Conservation (phyloP, 2,797 vertebrate species). For the Gastrophryne carolinensis region DNA sequence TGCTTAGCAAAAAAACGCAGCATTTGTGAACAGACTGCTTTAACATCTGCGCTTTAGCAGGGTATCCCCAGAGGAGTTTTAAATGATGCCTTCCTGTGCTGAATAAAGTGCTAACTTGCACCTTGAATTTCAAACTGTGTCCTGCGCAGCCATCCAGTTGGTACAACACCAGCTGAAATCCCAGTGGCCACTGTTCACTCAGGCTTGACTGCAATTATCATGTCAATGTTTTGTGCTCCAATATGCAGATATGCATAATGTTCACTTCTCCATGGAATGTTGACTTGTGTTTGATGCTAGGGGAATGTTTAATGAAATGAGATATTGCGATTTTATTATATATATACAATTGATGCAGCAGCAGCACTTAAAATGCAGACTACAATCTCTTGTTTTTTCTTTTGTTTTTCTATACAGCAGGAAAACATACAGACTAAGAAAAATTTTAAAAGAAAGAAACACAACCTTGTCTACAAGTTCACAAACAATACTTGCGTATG, state of each 20-base stretch:
- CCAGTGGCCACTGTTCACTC: constrained; percentile 78
- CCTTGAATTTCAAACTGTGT: constrained; percentile 88
- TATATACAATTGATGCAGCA: constrained; percentile 65
- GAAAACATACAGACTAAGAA: neutral
- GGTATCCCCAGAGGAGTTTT: constrained; percentile 80
- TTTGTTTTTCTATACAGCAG: neutral
- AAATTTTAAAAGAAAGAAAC: neutral
- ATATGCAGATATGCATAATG: constrained; percentile 85
- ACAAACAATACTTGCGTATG: no score
- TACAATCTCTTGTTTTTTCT: neutral
- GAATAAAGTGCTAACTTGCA: constrained; percentile 88
- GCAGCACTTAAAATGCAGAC: constrained; percentile 65
- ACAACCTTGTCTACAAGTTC: no score
- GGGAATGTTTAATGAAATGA: constrained; percentile 74
- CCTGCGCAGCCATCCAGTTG: constrained; percentile 93
- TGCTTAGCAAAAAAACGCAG: constrained; percentile 66
- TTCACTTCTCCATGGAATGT: constrained; percentile 75
- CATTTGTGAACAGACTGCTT: constrained; percentile 86
- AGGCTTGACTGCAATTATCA: constrained; percentile 97
- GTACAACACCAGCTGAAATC: constrained; percentile 88
- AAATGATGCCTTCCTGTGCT: constrained; percentile 87
- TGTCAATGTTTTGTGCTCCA: constrained; percentile 92
- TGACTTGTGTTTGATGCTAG: constrained; percentile 72
- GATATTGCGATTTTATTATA: constrained; percentile 70
- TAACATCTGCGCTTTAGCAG: constrained; percentile 85